Evolutionary conservation across 2,113 vertebrate genomes (phyloP), one percentile per base, ranked within the genome.

Genomic region (Labeo rohita): DNA sequence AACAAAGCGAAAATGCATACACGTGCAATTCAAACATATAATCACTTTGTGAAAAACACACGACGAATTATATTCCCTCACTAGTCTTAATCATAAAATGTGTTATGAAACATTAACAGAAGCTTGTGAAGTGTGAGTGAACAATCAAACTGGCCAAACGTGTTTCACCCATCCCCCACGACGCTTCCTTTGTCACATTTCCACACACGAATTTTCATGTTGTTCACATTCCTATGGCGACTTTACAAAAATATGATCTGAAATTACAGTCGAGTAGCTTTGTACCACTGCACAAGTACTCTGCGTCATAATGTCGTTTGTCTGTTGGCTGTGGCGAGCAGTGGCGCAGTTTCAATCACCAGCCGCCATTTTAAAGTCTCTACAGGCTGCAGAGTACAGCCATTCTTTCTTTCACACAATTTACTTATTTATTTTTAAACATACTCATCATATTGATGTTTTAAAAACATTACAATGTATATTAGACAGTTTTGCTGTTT

Each of bases 321-420:
- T 50, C 18, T 78, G 74, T 63, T 5, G 54, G 39, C 81, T 81
- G 16, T 34, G 68, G 28, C 16, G 8, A 63, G 8, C 63, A 50
- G 79, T 89, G 90, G 28, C 90, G 90, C 84, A 90, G 88, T 90
- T 87, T 75, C 65, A 73, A 49, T 45, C 16, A 36, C 18, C 83
- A 54, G 86, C 74, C 86, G 88, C 90, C 90, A 90, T 90, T 89
- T 90, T 90, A 43, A 18, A 78, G 23, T 61, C 54, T n/a, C 16
- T 45, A 8, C 3, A 21, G 65, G 54, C n/a, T 50, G 54, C 47
- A 63, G 47, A 49, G 6, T 39, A 15, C 8, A 54, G 16, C 5
- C 80, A 15, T 49, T 52, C 63, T 79, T 61, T 68, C 7, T 59
- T 16, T 68, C 3, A 68, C 79, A 81, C 39, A 66, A 49, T 6